A percentile compares a stretch with the other conserved stretches of the same genome.
phyloP scores from a whole-genome alignment of 1,140 invertebrate genomes.

The Geopemphigus sp. region DNA sequence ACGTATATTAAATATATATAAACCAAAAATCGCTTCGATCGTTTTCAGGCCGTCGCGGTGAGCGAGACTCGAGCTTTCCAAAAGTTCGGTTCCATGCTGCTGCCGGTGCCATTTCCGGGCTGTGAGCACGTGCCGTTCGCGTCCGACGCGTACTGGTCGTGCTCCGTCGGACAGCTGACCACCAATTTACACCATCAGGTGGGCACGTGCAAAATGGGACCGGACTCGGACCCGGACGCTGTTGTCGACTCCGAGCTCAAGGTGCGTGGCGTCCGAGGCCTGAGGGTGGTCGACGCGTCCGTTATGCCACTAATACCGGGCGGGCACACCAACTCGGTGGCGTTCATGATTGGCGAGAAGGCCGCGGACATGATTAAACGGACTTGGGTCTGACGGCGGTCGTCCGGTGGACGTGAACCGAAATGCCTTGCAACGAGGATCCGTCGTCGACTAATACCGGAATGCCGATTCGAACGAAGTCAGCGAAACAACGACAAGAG shows the following conservation, averaged over 20 bases:
- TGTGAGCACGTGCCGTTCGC: conserved; percentile 52
- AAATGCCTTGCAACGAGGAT: too few relatives aligned
- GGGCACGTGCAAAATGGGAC: conserved; percentile 59
- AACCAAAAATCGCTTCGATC: too few relatives aligned
- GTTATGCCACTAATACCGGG: conserved; percentile 58
- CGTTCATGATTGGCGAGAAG: conserved; percentile 62
- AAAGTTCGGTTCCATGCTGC: conserved; percentile 54
- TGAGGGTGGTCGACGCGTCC: conserved; percentile 55
- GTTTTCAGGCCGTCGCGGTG: conserved; percentile 59
- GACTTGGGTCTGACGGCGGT: conserved; percentile 52
- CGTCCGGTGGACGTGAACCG: too few relatives aligned
- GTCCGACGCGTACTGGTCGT: conserved; percentile 57
- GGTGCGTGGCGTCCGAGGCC: conserved; percentile 51
- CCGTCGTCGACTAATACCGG: too few relatives aligned
- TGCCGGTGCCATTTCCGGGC: conserved; percentile 51
- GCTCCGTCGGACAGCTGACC: conserved; percentile 52
- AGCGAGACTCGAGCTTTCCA: conserved; percentile 64
- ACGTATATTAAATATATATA: too few relatives aligned
- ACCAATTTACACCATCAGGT: conserved; percentile 54
- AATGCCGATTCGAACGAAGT: too few relatives aligned
- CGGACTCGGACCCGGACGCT: conserved; percentile 52
- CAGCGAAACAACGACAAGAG: too few relatives aligned
- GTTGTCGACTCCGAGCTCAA: conserved; percentile 54
- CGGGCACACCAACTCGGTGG: conserved; percentile 60
- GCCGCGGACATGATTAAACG: conserved; percentile 60